Conservation (phyloP, 2,797 vertebrate genomes). For the Diplodus sargus region DNA sequence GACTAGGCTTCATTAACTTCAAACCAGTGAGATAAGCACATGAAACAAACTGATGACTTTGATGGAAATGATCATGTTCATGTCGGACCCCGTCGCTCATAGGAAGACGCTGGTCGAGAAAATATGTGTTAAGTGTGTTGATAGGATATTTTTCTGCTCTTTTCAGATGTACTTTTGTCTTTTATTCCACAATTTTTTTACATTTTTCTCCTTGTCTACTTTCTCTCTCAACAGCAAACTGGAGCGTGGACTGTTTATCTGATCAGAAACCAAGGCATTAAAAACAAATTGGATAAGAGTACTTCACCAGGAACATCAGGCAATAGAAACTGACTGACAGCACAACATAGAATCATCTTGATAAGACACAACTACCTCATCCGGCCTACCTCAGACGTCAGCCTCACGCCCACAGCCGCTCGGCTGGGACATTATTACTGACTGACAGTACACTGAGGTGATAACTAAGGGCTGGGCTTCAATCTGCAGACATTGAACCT, state of each 20-base stretch:
- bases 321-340: background rate
- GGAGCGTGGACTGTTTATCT: background rate
- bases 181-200: background rate
- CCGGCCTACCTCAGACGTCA: background rate
- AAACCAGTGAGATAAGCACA: background rate
- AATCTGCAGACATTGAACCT: conserved; percentile 70
- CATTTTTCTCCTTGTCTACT: background rate
- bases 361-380: background rate
- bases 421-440: conserved; percentile 11
- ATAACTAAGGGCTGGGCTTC: conserved; percentile 55
- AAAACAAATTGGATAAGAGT: background rate
- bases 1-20: too few relatives aligned
- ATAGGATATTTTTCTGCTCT: too few relatives aligned
- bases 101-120: background rate
- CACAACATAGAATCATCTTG: background rate
- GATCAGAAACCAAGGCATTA: background rate
- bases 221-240: background rate
- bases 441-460: conserved; percentile 22
- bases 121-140: background rate
- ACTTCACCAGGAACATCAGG: background rate
- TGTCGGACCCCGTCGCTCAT: background rate
- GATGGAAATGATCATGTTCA: background rate
- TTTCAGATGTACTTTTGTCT: background rate
- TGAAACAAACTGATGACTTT: background rate
- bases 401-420: conserved; percentile 11